phyloP scores from a whole-genome alignment of 2,797 vertebrate genomes.

The Xiphophorus birchmanni region DNA sequence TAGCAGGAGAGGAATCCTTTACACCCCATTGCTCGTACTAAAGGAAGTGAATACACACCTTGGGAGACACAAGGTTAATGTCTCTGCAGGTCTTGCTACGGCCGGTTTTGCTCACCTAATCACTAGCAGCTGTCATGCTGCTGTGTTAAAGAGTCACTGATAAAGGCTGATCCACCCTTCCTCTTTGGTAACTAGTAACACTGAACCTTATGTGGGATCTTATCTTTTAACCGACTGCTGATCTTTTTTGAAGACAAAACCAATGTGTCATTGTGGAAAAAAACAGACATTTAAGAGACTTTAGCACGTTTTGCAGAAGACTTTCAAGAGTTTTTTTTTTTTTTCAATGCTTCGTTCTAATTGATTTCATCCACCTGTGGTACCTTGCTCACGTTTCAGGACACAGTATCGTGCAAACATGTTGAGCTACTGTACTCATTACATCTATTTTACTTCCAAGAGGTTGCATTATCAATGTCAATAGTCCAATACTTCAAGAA shows the following conservation, averaged over 20 bases:
- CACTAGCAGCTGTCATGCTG: constrained; percentile 5
- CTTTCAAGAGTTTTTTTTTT: not conserved
- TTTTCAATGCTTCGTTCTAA: not conserved
- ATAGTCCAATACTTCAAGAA: not conserved
- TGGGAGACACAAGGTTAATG: not conserved
- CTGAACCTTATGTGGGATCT: not conserved
- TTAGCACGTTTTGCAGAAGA: not conserved
- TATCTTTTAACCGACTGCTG: constrained; percentile 4
- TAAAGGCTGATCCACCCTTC: constrained; percentile 9
- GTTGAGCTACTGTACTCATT: not conserved
- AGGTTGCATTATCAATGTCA: not conserved
- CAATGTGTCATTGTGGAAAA: not conserved
- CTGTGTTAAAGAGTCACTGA: constrained; percentile 16
- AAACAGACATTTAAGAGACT: not conserved
- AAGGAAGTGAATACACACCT: not conserved
- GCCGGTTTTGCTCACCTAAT: constrained; percentile 3
- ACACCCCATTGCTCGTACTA: not conserved
- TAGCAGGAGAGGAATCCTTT: not conserved
- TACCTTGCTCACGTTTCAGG: not conserved
- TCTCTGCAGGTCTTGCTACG: constrained; percentile 7
- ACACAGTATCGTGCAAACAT: not conserved
- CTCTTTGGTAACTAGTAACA: not conserved
- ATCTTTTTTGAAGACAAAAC: constrained; percentile 9
- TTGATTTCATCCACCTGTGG: not conserved
- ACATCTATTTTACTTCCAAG: not conserved